These are phyloP conservation scores for Novumbra hubbsi DNA, from an alignment of 2,797 vertebrate genomes.

Conservation along the genomic window DNA sequence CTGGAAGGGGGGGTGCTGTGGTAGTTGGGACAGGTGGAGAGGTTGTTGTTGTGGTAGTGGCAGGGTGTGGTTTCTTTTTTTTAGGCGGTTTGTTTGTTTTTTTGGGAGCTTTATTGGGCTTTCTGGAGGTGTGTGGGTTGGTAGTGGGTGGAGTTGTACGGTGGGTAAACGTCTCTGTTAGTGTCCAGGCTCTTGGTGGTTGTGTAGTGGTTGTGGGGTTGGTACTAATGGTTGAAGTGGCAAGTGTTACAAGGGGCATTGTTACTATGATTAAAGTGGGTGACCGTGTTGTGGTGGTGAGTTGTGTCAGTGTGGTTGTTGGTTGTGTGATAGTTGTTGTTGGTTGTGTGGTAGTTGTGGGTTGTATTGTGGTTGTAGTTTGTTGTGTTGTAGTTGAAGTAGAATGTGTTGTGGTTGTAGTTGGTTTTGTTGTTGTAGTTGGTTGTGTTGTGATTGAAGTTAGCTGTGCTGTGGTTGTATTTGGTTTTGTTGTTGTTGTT, in stretches of 20 bases:
- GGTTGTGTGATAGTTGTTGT: not conserved
- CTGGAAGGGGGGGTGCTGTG: conserved; percentile 27
- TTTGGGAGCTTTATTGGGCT: conserved; percentile 46
- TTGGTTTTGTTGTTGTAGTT: conserved; percentile 1
- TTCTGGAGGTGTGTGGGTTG: conserved; percentile 3
- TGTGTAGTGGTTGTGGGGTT: conserved; percentile 18
- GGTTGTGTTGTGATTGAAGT: conserved; percentile 48
- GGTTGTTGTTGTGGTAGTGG: conserved; percentile 4
- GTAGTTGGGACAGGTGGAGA: conserved; percentile 12
- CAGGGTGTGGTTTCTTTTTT: conserved; percentile 54
- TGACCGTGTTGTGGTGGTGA: conserved; percentile 24
- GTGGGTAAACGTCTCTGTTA: not conserved
- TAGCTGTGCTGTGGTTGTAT: not conserved
- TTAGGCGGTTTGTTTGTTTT: conserved; percentile 61
- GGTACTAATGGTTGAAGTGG: conserved; percentile 8
- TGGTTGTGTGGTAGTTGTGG: conserved; percentile 21
- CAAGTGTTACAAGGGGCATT: conserved; percentile 1
- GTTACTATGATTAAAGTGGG: conserved; percentile 32
- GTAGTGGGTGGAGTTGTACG: not conserved
- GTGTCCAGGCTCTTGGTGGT: not conserved
- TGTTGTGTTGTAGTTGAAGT: conserved; percentile 20
- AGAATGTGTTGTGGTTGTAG: conserved; percentile 15
- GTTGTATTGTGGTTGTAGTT: not conserved
- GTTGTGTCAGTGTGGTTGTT: conserved; percentile 12
- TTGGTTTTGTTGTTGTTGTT: conserved; percentile 26